These are phyloP conservation scores for Plectropomus leopardus DNA, from an alignment of 2,113 vertebrate genomes.

Conservation along the genomic window DNA sequence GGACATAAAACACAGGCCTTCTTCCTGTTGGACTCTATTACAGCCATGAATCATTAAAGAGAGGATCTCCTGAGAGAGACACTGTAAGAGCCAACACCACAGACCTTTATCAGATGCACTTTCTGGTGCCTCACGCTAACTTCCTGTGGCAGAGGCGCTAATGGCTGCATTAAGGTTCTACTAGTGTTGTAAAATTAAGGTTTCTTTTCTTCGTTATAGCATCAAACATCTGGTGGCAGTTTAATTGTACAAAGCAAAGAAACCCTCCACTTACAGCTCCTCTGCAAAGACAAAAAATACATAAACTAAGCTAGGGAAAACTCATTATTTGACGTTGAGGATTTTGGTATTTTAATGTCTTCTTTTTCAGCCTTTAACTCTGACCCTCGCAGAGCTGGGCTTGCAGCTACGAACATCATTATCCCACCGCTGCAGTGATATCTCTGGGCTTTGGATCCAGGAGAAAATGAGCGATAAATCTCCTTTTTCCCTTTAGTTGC, in stretches of 20 bases:
- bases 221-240: slow-evolving; percentile 21
- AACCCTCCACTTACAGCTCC: background rate
- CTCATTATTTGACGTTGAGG: background rate
- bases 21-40: slow-evolving; percentile 48
- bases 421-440: background rate
- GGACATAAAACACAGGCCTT: slow-evolving; percentile 28
- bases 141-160: slow-evolving; percentile 58
- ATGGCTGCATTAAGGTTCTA: slow-evolving; percentile 50
- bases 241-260: slow-evolving; percentile 33
- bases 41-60: slow-evolving; percentile 66
- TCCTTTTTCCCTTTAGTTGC: background rate
- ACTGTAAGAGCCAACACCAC: slow-evolving; percentile 41
- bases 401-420: background rate
- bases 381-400: background rate
- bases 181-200: slow-evolving; percentile 24
- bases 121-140: slow-evolving; percentile 26
- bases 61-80: slow-evolving; percentile 39
- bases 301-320: background rate
- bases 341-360: background rate
- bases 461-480: background rate
- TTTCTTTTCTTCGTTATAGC: slow-evolving; percentile 8
- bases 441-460: background rate
- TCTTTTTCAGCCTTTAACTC: background rate
- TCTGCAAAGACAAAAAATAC: background rate
- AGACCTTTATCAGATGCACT: slow-evolving; percentile 54